These are phyloP conservation scores for Pomacea maculata DNA, from an alignment of 1,140 invertebrate species.

Conservation along the genomic window DNA sequence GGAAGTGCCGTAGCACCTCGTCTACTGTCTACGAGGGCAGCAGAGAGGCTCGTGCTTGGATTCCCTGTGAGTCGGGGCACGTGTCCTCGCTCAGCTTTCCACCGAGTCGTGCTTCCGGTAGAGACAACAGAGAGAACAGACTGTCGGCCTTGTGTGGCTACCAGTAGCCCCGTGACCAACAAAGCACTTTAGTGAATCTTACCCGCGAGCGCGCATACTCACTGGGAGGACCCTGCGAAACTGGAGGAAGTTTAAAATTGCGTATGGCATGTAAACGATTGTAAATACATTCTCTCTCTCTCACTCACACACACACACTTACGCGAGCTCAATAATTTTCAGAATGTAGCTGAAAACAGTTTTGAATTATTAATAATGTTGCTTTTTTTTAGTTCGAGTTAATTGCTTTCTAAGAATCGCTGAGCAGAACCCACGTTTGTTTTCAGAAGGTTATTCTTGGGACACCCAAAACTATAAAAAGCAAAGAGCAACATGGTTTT, in stretches of 20 bases:
- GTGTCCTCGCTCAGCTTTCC: too few species aligned
- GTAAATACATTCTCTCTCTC: slow-evolving; percentile 2
- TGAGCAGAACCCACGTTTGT: neutral
- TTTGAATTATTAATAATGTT: neutral
- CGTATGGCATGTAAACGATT: neutral
- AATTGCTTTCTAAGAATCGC: neutral
- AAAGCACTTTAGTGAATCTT: too few species aligned
- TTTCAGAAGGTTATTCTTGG: neutral
- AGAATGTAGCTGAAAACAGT: neutral
- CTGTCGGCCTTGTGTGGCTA: neutral
- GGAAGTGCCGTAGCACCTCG: too few species aligned
- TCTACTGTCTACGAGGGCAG: too few species aligned
- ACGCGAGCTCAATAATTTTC: neutral
- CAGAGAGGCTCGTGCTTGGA: too few species aligned
- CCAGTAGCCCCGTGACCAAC: too few species aligned
- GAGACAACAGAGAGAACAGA: neutral
- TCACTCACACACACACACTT: neutral
- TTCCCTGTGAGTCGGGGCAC: too few species aligned
- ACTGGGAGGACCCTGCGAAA: neutral
- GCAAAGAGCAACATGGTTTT: neutral
- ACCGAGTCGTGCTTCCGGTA: neutral
- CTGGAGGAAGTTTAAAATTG: neutral
- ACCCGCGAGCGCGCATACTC: neutral
- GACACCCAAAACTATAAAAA: neutral
- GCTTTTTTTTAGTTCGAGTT: neutral